Conservation (phyloP, 2,113 vertebrate genomes). For the Oryzias woworae region DNA sequence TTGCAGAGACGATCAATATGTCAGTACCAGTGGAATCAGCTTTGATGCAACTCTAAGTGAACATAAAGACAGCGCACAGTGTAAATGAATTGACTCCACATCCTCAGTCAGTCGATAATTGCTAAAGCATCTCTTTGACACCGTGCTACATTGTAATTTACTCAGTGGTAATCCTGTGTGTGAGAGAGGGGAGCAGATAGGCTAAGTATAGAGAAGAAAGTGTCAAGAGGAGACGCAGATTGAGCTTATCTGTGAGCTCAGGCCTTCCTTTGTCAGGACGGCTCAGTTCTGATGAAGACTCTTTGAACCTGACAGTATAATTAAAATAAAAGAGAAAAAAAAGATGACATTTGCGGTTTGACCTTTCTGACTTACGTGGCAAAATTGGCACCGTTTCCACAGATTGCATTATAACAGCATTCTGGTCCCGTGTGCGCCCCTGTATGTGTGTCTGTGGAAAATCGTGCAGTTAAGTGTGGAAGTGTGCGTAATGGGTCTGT, state of each 20-base stretch:
- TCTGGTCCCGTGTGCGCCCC: slow-evolving; percentile 28
- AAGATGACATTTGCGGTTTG: slow-evolving; percentile 76
- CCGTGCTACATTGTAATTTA: slow-evolving; percentile 59
- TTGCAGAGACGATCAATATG: too few relatives aligned
- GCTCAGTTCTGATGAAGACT: slow-evolving; percentile 65
- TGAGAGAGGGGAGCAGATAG: slow-evolving; percentile 42
- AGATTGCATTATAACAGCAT: slow-evolving; percentile 51
- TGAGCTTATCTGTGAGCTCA: slow-evolving; percentile 76
- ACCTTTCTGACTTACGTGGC: slow-evolving; percentile 73
- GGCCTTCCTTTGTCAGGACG: slow-evolving; percentile 61
- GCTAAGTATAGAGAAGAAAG: slow-evolving; percentile 45
- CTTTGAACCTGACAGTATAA: slow-evolving; percentile 80
- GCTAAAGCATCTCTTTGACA: slow-evolving; percentile 32
- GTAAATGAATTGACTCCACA: slow-evolving; percentile 35
- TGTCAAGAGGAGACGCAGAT: slow-evolving; percentile 68
- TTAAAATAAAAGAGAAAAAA: slow-evolving; percentile 65
- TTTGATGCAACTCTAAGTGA: slow-evolving; percentile 10
- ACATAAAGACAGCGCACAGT: background rate
- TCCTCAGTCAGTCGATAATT: slow-evolving; percentile 42
- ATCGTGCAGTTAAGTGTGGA: slow-evolving; percentile 24
- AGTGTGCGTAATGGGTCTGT: slow-evolving; percentile 19
- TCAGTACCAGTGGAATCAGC: background rate
- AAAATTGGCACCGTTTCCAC: slow-evolving; percentile 58
- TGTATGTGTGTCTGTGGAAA: slow-evolving; percentile 6
- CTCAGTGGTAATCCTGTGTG: slow-evolving; percentile 51